Conservation (phyloP, 2,113 vertebrate genomes). For the Hydrochoerus hydrochaeris region DNA sequence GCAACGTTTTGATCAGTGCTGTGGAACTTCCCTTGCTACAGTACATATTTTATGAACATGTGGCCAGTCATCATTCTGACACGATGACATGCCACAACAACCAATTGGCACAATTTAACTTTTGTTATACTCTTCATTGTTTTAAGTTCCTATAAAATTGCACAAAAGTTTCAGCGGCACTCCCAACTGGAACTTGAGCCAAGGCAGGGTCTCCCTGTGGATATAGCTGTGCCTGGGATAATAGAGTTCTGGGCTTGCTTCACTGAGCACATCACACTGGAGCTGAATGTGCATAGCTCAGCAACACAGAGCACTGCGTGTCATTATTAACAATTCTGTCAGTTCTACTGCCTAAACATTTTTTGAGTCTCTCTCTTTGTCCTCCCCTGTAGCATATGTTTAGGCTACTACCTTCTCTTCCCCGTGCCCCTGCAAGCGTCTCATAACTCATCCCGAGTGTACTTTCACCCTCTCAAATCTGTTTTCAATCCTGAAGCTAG, state of each 20-base stretch:
- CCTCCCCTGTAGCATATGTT: background rate
- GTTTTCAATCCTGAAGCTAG: background rate
- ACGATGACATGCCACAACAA: background rate
- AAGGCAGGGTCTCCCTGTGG: background rate
- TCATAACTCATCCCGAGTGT: background rate
- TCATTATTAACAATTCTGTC: conserved; percentile 68
- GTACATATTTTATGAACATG: conserved; percentile 15
- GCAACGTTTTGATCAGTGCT: background rate
- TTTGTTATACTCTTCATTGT: background rate
- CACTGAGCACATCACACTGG: conserved; percentile 38
- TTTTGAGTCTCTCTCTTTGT: background rate
- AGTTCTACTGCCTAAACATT: conserved; percentile 52
- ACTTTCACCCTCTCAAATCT: conserved; percentile 33
- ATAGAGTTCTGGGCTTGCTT: conserved; percentile 36
- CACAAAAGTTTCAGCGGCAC: background rate
- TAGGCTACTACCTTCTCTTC: background rate
- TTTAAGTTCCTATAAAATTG: conserved; percentile 9
- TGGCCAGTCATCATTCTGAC: conserved; percentile 11
- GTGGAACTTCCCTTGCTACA: background rate
- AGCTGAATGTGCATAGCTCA: conserved; percentile 57
- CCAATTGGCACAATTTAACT: conserved; percentile 21
- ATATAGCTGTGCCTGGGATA: background rate
- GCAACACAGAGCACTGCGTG: conserved; percentile 11
- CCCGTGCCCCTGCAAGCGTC: background rate
- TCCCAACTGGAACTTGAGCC: background rate